phyloP scores from a whole-genome alignment of 2,888 invertebrate species.

The Fissipunctia ypsillon region DNA sequence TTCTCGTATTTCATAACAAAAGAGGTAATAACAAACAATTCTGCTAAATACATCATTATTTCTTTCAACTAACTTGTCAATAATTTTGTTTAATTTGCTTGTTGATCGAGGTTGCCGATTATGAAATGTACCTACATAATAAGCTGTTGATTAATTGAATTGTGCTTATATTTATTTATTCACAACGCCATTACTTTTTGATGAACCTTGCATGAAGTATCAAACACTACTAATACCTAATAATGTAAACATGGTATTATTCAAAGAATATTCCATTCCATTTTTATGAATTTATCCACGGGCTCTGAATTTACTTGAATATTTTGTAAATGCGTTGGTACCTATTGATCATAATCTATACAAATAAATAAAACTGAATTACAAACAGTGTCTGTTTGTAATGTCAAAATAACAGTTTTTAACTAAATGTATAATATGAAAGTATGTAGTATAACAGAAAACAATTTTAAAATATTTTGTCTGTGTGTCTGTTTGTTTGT shows the following conservation, averaged over 20 bases:
- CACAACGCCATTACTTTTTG: constrained; percentile 1
- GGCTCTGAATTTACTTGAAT: neutral
- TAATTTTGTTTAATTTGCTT: constrained; percentile 15
- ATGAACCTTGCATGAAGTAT: neutral
- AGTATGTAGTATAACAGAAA: too few species aligned
- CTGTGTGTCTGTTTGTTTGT: too few species aligned
- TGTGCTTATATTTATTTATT: constrained; percentile 16
- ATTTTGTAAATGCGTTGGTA: neutral
- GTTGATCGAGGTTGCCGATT: constrained; percentile 30
- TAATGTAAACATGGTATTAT: too few species aligned
- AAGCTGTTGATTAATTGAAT: constrained; percentile 24
- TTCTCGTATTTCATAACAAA: constrained; percentile 24
- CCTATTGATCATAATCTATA: neutral
- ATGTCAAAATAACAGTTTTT: too few species aligned
- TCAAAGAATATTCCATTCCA: too few species aligned
- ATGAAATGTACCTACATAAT: constrained; percentile 10
- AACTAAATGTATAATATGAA: too few species aligned
- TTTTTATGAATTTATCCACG: neutral
- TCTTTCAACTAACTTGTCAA: constrained; percentile 1
- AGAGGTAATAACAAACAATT: constrained; percentile 18
- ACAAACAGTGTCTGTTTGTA: too few species aligned
- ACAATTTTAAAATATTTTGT: too few species aligned
- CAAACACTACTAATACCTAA: neutral
- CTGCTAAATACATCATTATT: constrained; percentile 4
- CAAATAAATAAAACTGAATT: too few species aligned